These are phyloP conservation scores for Thymelicus lineola DNA, from an alignment of 2,888 invertebrate species.

Conservation along the genomic window DNA sequence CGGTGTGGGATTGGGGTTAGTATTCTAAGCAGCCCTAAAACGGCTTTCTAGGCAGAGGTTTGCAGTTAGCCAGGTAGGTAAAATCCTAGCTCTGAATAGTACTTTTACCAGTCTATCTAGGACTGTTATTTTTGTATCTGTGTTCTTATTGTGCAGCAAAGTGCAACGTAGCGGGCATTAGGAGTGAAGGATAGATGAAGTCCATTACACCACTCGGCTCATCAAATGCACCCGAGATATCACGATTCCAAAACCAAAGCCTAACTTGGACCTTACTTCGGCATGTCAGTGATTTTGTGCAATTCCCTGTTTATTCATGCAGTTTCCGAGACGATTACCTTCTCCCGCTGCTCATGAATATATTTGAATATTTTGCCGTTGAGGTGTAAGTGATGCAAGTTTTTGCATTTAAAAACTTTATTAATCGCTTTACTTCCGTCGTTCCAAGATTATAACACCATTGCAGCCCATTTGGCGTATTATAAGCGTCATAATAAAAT, in stretches of 20 bases:
- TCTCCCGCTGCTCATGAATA: conserved; percentile 78
- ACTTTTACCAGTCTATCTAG: too few relatives aligned
- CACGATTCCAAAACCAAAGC: neutral
- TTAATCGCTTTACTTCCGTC: conserved; percentile 61
- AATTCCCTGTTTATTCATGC: conserved; percentile 80
- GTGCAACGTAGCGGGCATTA: too few relatives aligned
- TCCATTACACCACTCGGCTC: too few relatives aligned
- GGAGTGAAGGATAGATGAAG: too few relatives aligned
- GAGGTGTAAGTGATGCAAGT: conserved; percentile 82
- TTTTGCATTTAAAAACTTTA: conserved; percentile 79
- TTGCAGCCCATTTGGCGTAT: conserved; percentile 25
- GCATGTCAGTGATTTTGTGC: conserved; percentile 69
- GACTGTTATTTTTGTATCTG: too few relatives aligned
- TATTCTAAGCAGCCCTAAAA: too few relatives aligned
- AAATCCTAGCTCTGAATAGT: too few relatives aligned
- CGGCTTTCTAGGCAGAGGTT: too few relatives aligned
- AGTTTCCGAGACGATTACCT: conserved; percentile 78
- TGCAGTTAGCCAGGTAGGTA: too few relatives aligned
- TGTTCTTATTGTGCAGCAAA: too few relatives aligned
- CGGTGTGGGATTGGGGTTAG: too few relatives aligned
- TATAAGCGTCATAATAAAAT: conserved; percentile 22
- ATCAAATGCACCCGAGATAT: too few relatives aligned
- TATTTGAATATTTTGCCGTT: conserved; percentile 78
- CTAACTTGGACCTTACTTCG: neutral
- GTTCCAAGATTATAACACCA: conserved; percentile 25